These are phyloP conservation scores for Parazoanthus darwini DNA, from an alignment of 92 coral and sea anemone species.

Conservation along the genomic window DNA sequence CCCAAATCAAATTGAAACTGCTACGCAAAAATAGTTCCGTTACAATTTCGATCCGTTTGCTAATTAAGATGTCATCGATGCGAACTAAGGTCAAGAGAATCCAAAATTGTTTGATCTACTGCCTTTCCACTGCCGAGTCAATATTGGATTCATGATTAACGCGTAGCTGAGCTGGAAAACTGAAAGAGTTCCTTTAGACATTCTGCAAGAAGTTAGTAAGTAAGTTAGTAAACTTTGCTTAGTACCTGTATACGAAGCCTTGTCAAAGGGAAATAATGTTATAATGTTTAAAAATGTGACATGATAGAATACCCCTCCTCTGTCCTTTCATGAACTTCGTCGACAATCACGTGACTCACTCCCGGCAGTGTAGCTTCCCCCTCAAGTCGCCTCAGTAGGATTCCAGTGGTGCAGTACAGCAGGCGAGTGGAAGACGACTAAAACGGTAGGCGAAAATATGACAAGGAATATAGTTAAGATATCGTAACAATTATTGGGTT, in stretches of 20 bases:
- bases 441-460: neutral
- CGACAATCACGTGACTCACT: conserved; percentile 87
- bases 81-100: no score
- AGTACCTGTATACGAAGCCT: neutral
- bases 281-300: neutral
- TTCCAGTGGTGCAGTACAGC: conserved; percentile 87
- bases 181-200: neutral
- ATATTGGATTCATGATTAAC: no score
- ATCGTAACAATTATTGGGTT: neutral
- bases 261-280: neutral
- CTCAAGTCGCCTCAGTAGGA: conserved; percentile 71
- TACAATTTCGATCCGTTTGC: neutral
- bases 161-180: neutral
- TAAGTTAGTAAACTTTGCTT: no score
- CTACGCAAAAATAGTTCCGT: neutral
- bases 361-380: conserved; percentile 74
- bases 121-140: no score
- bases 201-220: neutral
- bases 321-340: conserved; percentile 89
- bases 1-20: neutral
- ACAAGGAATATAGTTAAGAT: neutral
- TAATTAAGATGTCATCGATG: no score
- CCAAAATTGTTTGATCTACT: no score
- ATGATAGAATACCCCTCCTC: conserved; percentile 67
- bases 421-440: conserved; percentile 77